Percentiles rank a stretch among this genome's conserved stretches.
phyloP scores from a whole-genome alignment of 2,888 invertebrate genomes.

The Morinoia aosen region DNA sequence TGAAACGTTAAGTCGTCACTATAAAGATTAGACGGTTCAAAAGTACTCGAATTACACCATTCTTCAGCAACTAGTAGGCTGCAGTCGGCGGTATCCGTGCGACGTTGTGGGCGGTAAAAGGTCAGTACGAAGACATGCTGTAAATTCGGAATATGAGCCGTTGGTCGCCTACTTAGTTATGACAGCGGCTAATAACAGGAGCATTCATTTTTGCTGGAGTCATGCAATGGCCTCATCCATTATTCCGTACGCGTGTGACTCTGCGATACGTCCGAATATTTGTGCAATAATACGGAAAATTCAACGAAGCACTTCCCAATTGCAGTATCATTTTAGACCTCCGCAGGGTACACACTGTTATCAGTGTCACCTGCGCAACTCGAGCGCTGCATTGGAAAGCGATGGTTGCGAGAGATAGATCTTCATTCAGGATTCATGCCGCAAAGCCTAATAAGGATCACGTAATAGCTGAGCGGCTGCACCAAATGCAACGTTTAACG shows the following conservation, averaged over 20 bases:
- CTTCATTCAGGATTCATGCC: not conserved
- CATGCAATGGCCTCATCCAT: not conserved
- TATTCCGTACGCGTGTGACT: not conserved
- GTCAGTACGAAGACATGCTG: not conserved
- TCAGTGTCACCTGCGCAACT: not conserved
- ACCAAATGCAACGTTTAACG: conserved; percentile 26
- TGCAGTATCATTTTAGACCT: conserved; percentile 29
- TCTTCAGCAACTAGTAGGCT: not conserved
- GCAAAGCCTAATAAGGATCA: not conserved
- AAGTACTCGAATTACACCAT: not conserved
- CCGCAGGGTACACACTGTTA: not conserved
- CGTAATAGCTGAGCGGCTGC: not conserved
- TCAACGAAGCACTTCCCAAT: not conserved
- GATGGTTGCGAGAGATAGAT: not conserved
- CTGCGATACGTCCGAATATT: not conserved
- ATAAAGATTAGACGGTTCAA: not conserved
- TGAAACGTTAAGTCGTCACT: too few relatives aligned
- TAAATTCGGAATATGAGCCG: not conserved
- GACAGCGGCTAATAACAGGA: not conserved
- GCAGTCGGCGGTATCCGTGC: not conserved
- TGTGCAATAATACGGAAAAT: not conserved
- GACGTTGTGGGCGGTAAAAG: not conserved
- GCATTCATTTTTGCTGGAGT: not conserved
- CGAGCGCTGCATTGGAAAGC: conserved; percentile 1
- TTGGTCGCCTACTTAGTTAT: not conserved